These are phyloP conservation scores for Conistra vaccinii DNA, from an alignment of 2,888 invertebrate species.

Conservation along the genomic window DNA sequence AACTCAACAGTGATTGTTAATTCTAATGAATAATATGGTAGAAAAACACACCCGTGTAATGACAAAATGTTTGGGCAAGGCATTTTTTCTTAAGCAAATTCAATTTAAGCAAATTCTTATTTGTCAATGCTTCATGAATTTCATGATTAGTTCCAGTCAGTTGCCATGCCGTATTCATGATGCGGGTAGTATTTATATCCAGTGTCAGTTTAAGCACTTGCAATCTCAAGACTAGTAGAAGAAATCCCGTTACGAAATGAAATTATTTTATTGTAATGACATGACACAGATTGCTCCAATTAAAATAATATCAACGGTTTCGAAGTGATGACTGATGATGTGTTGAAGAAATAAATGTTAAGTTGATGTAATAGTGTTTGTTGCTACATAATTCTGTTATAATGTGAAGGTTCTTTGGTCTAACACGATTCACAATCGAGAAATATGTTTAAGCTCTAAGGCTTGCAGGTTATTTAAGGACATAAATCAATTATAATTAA, in stretches of 20 bases:
- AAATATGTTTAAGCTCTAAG: conserved; percentile 3
- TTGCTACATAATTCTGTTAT: conserved; percentile 13
- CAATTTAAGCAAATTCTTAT: not conserved
- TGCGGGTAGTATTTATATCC: conserved; percentile 12
- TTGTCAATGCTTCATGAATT: conserved; percentile 31
- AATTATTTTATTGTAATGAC: conserved; percentile 50
- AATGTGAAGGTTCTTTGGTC: conserved; percentile 39
- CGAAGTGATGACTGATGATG: conserved; percentile 24
- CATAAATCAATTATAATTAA: conserved; percentile 9
- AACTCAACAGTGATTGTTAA: conserved; percentile 1
- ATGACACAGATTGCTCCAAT: conserved; percentile 49
- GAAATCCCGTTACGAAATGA: conserved; percentile 33
- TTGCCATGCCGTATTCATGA: conserved; percentile 11
- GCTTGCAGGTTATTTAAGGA: conserved; percentile 16
- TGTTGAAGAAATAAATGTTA: conserved; percentile 37
- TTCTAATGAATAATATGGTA: conserved; percentile 3
- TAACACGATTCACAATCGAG: conserved; percentile 18
- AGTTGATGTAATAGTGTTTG: conserved; percentile 22
- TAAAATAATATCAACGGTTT: conserved; percentile 56
- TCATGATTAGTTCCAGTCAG: conserved; percentile 28
- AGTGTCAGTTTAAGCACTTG: conserved; percentile 9
- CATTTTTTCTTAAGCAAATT: not conserved
- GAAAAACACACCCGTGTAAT: conserved; percentile 27
- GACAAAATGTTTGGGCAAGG: not conserved
- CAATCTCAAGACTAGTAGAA: conserved; percentile 18